phyloP scores from a whole-genome alignment of 2,797 vertebrate species.

The Hippocampus kuda region DNA sequence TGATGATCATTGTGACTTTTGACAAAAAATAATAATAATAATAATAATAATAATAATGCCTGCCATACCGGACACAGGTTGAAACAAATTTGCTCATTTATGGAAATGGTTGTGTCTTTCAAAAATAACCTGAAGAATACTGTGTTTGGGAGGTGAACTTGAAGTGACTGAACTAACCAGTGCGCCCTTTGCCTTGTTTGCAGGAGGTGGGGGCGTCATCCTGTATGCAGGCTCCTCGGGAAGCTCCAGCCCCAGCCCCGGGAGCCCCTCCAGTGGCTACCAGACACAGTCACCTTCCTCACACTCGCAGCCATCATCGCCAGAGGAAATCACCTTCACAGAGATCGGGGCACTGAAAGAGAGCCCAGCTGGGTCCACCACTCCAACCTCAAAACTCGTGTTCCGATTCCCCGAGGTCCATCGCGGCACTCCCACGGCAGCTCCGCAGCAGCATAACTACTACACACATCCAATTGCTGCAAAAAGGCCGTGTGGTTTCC shows the following conservation, averaged over 20 bases:
- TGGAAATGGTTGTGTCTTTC: not conserved
- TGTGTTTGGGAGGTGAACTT: not conserved
- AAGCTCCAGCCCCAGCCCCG: conserved; percentile 65
- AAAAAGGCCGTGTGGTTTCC: conserved; percentile 64
- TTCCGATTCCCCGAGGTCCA: conserved; percentile 76
- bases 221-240: conserved; percentile 71
- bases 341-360: conserved; percentile 69
- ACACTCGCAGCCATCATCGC: conserved; percentile 68
- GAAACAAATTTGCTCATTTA: not conserved
- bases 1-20: no score
- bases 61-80: no score
- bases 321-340: conserved; percentile 72
- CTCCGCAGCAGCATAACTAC: conserved; percentile 51
- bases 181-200: not conserved
- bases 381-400: conserved; percentile 66
- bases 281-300: conserved; percentile 70
- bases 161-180: not conserved
- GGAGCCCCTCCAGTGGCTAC: conserved; percentile 72
- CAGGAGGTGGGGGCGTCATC: conserved; percentile 66
- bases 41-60: no score
- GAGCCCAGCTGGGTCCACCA: conserved; percentile 36
- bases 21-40: no score
- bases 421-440: conserved; percentile 36
- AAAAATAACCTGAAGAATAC: not conserved
- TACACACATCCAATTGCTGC: conserved; percentile 57